These are phyloP conservation scores for Drosophila sp. DNA, from an alignment of 1,140 invertebrate genomes.

Conservation along the genomic window DNA sequence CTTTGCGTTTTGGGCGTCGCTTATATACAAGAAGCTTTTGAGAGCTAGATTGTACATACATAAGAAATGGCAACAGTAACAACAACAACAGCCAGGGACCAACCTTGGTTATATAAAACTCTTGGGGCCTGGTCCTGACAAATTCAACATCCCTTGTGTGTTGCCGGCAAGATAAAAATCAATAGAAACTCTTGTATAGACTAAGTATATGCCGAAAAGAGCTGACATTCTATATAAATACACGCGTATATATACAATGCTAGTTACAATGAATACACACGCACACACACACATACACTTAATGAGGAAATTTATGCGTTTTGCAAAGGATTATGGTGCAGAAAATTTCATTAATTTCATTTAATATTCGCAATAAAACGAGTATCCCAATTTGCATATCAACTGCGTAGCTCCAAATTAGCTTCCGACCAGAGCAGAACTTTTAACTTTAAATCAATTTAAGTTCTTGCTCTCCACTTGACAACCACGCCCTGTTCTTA, in stretches of 20 bases:
- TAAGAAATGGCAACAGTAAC: neutral
- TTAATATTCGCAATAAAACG: conserved; percentile 81
- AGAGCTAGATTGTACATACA: conserved; percentile 6
- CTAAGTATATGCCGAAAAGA: conserved; percentile 38
- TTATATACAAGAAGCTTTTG: conserved; percentile 64
- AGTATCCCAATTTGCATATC: conserved; percentile 70
- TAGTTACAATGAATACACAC: conserved; percentile 50
- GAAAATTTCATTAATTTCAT: conserved; percentile 83
- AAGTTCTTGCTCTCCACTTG: conserved; percentile 30
- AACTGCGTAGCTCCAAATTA: conserved; percentile 34
- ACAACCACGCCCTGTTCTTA: conserved; percentile 26
- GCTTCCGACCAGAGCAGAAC: conserved; percentile 22
- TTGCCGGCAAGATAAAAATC: conserved; percentile 78
- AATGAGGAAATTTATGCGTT: conserved; percentile 81
- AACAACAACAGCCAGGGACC: conserved; percentile 8
- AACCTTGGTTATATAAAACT: conserved; percentile 44
- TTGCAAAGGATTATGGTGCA: conserved; percentile 82
- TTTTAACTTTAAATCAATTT: conserved; percentile 70
- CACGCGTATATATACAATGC: conserved; percentile 21
- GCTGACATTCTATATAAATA: conserved; percentile 35
- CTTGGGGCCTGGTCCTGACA: conserved; percentile 40
- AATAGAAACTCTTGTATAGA: conserved; percentile 56
- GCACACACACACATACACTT: conserved; percentile 50
- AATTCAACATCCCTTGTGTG: conserved; percentile 65
- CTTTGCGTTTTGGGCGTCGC: conserved; percentile 61